Base-by-base conservation (phyloP, 1,140 invertebrate species). In the Bombus terrestris region DNA sequence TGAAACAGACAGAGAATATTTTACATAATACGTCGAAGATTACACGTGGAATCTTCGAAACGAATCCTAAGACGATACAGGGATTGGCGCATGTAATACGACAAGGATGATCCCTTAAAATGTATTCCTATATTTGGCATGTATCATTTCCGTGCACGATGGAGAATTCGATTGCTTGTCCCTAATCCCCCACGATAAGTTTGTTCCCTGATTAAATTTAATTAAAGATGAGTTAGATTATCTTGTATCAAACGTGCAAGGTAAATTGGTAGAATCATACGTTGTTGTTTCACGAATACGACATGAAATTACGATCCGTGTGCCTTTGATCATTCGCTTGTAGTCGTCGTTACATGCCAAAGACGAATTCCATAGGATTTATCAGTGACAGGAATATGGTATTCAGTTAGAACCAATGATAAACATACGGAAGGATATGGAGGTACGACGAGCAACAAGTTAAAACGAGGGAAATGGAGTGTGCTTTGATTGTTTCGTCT, bases 291-390 rank as follows among this genome's bases (percentile, higher is more conserved):
- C 57, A 25, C 13, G 6, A 53, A 72, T 4, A 9, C n/a, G n/a
- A 68, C 5, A 15, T n/a, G 53, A 25, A 39, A 62, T 9, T 41
- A 18, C 47, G 15, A 2, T 35, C 9, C 28, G 25, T 3, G 25
- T 47, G 68, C 41, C 84, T 85, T 81, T 81, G 84, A 85, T 85
- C 84, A 59, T 73, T 59, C 69, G 41, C 66, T 68, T 47, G 35
- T 68, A 68, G 59, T 59, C 12, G 32, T 57, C 3, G 78, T 59
- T 57, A 37, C 78, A 75, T 81, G 57, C 78, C 77, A 25, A 13
- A 32, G n/a, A n/a, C 25, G n/a, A 62, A 75, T 81, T 74, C 37
- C 41, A 10, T n/a, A 22, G 22, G 37, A 75, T 75, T 57, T 81
- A 13, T 3, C 47, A 10, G 43, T 12, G 57, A n/a, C 53, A 35